These are phyloP conservation scores for Xyliphius kryptos DNA, from an alignment of 2,113 vertebrate genomes.

Conservation along the genomic window DNA sequence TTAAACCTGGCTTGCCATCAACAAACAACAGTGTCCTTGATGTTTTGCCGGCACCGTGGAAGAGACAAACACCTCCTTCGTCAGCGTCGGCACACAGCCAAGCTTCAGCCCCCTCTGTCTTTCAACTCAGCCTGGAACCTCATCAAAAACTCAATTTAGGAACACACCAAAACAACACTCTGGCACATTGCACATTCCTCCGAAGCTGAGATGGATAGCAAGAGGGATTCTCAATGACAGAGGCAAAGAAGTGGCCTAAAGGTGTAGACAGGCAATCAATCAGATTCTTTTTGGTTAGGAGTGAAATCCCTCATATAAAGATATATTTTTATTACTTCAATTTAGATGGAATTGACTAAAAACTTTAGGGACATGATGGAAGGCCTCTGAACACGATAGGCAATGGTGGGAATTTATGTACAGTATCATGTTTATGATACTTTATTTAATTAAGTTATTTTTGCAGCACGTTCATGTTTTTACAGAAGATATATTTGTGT, in stretches of 20 bases:
- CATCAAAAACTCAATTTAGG: conserved; percentile 38
- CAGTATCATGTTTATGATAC: too few relatives aligned
- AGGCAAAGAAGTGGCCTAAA: conserved; percentile 24
- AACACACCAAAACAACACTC: conserved; percentile 29
- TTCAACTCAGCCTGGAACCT: conserved; percentile 26
- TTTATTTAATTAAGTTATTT: too few relatives aligned
- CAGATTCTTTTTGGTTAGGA: conserved; percentile 8
- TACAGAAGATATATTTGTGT: too few relatives aligned
- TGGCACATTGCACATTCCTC: not conserved
- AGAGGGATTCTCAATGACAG: conserved; percentile 35
- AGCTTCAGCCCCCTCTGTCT: conserved; percentile 17
- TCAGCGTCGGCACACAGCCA: conserved; percentile 12
- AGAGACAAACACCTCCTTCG: conserved; percentile 20
- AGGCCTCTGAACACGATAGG: too few relatives aligned
- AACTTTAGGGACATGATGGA: not conserved
- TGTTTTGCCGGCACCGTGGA: conserved; percentile 12
- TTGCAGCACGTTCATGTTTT: too few relatives aligned
- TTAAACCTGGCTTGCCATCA: conserved; percentile 27
- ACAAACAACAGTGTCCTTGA: conserved; percentile 39
- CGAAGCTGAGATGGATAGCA: conserved; percentile 31
- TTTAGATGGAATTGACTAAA: conserved; percentile 10
- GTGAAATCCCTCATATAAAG: conserved; percentile 6
- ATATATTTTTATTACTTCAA: conserved; percentile 5
- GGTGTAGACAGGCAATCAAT: conserved; percentile 35
- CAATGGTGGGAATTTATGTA: too few relatives aligned